Evolutionary conservation across 1,140 invertebrate genomes (phyloP).

Genomic region (Lepidostoma basale): DNA sequence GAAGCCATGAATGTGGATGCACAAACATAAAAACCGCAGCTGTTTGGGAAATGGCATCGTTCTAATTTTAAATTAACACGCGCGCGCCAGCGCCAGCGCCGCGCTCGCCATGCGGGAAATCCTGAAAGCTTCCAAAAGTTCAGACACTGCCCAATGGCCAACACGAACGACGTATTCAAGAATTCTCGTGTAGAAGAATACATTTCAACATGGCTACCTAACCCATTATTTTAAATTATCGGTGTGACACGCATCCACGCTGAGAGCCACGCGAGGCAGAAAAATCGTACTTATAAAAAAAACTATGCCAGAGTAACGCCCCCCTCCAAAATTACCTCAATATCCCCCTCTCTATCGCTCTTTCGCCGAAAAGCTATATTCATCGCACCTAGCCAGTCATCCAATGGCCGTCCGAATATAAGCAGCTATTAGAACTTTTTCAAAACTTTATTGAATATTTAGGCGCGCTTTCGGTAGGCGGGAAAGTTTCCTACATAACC

Average conservation of each 20-base stretch:
- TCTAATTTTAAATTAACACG: constrained; percentile 5
- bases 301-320: background rate
- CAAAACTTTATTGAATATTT: constrained; percentile 5
- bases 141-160: too few relatives aligned
- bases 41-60: background rate
- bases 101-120: background rate
- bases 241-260: too few relatives aligned
- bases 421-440: constrained; percentile 1
- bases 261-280: too few relatives aligned
- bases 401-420: constrained; percentile 18
- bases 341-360: constrained; percentile 20
- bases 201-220: too few relatives aligned
- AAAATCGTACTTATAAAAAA: too few relatives aligned
- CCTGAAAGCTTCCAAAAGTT: background rate
- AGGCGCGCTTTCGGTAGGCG: constrained; percentile 18
- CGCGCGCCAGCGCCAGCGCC: background rate
- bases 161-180: too few relatives aligned
- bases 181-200: too few relatives aligned
- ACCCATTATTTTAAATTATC: too few relatives aligned
- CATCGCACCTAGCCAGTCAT: constrained; percentile 23
- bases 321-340: background rate
- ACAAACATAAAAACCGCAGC: background rate
- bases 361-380: constrained; percentile 14
- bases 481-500: constrained; percentile 1
- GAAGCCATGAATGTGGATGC: background rate